These are phyloP conservation scores for Morone saxatilis DNA, from an alignment of 2,113 vertebrate species.

Conservation along the genomic window DNA sequence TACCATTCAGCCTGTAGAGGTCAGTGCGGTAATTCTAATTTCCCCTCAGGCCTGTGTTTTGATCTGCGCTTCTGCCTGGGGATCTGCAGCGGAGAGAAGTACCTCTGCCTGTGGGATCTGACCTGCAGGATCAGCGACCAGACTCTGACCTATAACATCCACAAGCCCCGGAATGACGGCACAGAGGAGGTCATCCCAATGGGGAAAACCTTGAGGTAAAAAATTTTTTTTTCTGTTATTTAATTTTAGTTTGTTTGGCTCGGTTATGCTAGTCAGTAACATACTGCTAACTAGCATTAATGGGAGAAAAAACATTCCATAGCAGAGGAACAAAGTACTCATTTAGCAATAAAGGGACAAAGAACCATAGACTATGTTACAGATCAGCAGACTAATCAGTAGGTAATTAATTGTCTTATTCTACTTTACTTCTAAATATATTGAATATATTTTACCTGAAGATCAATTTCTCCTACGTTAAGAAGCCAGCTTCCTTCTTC, in stretches of 20 bases:
- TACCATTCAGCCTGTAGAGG: background rate
- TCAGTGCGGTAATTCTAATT: background rate
- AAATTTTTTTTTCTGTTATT: background rate
- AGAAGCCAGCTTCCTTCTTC: no score
- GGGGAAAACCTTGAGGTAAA: constrained; percentile 66
- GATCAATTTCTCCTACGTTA: no score
- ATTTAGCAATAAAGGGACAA: background rate
- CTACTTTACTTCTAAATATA: no score
- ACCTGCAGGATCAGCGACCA: constrained; percentile 75
- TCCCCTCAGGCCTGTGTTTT: constrained; percentile 66
- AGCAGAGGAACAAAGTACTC: background rate
- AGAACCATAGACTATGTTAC: background rate
- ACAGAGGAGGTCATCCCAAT: constrained; percentile 71
- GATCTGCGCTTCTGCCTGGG: constrained; percentile 75
- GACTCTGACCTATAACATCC: constrained; percentile 75
- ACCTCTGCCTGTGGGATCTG: constrained; percentile 76
- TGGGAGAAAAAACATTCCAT: no score
- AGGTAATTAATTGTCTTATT: no score
- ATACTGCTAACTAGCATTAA: no score
- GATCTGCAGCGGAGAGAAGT: constrained; percentile 73
- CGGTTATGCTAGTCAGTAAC: no score
- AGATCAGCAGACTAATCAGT: background rate
- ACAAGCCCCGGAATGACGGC: constrained; percentile 71
- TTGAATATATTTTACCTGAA: no score
- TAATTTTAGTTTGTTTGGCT: no score